phyloP scores from a whole-genome alignment of 2,888 invertebrate species.

The Scaptomyza reducta region DNA sequence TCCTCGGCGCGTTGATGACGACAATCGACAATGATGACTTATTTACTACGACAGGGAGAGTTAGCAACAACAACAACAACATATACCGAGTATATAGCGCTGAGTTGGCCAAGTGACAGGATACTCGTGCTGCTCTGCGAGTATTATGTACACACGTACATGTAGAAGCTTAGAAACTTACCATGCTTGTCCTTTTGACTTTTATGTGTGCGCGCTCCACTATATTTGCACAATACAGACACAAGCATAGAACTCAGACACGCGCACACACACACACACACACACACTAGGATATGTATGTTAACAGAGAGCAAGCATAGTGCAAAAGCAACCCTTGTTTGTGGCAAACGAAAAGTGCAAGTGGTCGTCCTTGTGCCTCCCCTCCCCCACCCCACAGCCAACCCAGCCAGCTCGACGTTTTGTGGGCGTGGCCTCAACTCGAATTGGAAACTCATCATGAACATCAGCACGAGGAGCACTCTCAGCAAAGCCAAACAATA shows the following conservation, averaged over 20 bases:
- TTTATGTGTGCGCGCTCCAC: constrained; percentile 47
- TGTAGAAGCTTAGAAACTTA: constrained; percentile 46
- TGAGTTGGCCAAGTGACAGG: constrained; percentile 44
- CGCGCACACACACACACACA: constrained; percentile 8
- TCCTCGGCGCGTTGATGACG: constrained; percentile 78
- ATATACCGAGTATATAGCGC: constrained; percentile 38
- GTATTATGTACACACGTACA: constrained; percentile 7
- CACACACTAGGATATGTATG: constrained; percentile 15
- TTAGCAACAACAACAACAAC: constrained; percentile 31
- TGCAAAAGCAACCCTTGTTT: constrained; percentile 70
- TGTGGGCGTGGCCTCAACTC: constrained; percentile 72
- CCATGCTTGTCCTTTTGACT: constrained; percentile 62
- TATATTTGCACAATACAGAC: constrained; percentile 58
- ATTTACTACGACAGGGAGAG: constrained; percentile 63
- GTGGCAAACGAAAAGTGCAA: constrained; percentile 76
- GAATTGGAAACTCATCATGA: constrained; percentile 72
- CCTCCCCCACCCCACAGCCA: constrained; percentile 13
- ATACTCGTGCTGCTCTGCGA: constrained; percentile 27
- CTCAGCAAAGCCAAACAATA: constrained; percentile 56
- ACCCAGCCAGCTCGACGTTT: background rate
- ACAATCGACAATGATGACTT: constrained; percentile 80
- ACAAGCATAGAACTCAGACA: background rate
- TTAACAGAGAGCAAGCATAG: constrained; percentile 31
- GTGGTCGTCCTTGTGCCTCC: constrained; percentile 60
- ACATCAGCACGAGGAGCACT: constrained; percentile 42